Percentiles rank a stretch among this genome's conserved stretches.
Conservation (phyloP, 1,140 invertebrate genomes). For the Holcopasites calliopsidis region DNA sequence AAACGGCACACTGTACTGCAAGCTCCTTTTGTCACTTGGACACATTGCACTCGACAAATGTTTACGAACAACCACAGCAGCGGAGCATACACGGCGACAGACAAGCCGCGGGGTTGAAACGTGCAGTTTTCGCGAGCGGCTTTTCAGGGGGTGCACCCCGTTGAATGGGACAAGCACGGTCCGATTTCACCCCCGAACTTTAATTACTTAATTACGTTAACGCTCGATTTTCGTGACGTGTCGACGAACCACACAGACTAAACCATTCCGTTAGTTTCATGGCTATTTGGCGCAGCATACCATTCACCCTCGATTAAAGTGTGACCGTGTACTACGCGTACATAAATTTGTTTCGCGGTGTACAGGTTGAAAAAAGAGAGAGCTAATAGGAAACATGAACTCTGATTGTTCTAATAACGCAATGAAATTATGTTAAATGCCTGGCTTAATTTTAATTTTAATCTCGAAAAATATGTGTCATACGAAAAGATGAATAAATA, state of each 20-base stretch:
- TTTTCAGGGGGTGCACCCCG: slow-evolving; percentile 16
- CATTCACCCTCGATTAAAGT: slow-evolving; percentile 1
- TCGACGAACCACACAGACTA: slow-evolving; percentile 10
- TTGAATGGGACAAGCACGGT: slow-evolving; percentile 27
- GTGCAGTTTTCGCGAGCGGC: slow-evolving; percentile 39
- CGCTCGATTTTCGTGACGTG: slow-evolving; percentile 35
- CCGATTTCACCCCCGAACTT: slow-evolving; percentile 41
- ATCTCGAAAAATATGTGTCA: too few species aligned
- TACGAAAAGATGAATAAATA: too few species aligned
- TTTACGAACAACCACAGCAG: slow-evolving; percentile 50
- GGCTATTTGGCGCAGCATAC: slow-evolving; percentile 2
- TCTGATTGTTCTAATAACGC: not conserved
- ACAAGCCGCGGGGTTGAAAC: slow-evolving; percentile 32
- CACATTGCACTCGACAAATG: slow-evolving; percentile 55
- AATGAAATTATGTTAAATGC: not conserved
- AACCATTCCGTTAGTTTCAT: slow-evolving; percentile 39
- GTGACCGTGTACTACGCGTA: not conserved
- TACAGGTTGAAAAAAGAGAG: not conserved
- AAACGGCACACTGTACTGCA: slow-evolving; percentile 41
- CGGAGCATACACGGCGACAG: slow-evolving; percentile 22
- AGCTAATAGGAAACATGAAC: not conserved
- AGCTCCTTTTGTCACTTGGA: slow-evolving; percentile 55
- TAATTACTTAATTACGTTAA: slow-evolving; percentile 55
- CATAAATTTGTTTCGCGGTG: not conserved
- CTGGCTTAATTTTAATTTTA: too few species aligned